Conservation (phyloP, 2,888 invertebrate species). For the Siphlonurus alternatus region DNA sequence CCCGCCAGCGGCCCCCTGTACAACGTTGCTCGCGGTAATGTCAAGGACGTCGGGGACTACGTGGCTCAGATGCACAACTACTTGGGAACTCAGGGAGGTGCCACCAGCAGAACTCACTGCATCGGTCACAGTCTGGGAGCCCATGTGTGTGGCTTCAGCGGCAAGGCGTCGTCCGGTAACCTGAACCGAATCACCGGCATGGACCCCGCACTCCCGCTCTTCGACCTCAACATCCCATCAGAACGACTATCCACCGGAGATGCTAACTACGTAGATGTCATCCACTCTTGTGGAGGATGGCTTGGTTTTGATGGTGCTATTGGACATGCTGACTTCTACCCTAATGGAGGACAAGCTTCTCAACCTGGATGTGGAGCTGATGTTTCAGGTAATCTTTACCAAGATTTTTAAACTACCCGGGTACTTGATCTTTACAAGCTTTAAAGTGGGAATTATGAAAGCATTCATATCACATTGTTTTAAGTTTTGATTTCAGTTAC, state of each 20-base stretch:
- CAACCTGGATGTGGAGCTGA: constrained; percentile 15
- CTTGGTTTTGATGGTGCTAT: constrained; percentile 19
- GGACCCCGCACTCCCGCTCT: constrained; percentile 11
- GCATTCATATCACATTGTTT: no score
- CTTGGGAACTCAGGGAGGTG: not conserved
- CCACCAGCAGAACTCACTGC: not conserved
- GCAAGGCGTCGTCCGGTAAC: not conserved
- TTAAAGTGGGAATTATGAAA: no score
- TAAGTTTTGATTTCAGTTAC: no score
- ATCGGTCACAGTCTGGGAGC: constrained; percentile 11
- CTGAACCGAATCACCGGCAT: constrained; percentile 5
- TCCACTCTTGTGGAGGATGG: constrained; percentile 21
- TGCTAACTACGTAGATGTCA: constrained; percentile 21
- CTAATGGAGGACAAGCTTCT: constrained; percentile 19
- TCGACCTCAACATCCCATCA: not conserved
- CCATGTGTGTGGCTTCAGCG: constrained; percentile 9
- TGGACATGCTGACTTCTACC: constrained; percentile 22
- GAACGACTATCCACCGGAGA: constrained; percentile 18
- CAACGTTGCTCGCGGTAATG: not conserved
- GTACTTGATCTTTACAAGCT: no score
- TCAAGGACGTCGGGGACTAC: constrained; percentile 1
- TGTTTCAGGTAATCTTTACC: constrained; percentile 1
- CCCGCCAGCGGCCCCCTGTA: constrained; percentile 5
- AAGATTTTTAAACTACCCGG: no score
- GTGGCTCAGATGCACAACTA: constrained; percentile 6